phyloP scores from a whole-genome alignment of 2,113 vertebrate species.

The Hyperopisus bebe region DNA sequence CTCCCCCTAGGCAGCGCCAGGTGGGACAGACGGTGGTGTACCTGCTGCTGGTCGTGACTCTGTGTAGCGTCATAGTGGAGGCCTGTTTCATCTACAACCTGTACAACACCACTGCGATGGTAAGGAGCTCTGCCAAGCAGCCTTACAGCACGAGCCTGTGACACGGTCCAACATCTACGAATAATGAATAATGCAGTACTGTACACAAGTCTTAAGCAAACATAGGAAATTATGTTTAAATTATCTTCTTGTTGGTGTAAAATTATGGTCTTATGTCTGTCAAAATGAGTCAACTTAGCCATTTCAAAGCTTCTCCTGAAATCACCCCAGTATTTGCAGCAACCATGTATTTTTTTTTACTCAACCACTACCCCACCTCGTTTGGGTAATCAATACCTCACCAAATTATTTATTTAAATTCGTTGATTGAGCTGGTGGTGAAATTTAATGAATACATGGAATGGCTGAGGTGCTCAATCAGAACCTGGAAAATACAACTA shows the following conservation, averaged over 20 bases:
- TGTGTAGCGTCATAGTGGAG: slow-evolving; percentile 52
- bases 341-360: not conserved
- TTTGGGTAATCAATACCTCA: not conserved
- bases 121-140: slow-evolving; percentile 35
- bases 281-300: not conserved
- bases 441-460: no score
- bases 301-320: not conserved
- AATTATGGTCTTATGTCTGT: not conserved
- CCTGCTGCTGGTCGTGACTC: slow-evolving; percentile 52
- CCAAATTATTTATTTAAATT: not conserved
- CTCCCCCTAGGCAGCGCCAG: accelerated
- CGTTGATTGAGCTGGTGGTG: not conserved
- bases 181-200: not conserved
- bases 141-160: not conserved
- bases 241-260: not conserved
- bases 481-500: no score
- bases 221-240: not conserved
- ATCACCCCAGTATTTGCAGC: not conserved
- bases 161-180: not conserved
- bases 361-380: not conserved
- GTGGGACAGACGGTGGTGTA: slow-evolving; percentile 44
- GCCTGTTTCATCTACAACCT: slow-evolving; percentile 63
- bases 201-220: no score
- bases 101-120: slow-evolving; percentile 22
- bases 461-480: no score